Evolutionary conservation across 2,888 invertebrate genomes (phyloP).

Genomic region (Eudasyphora cyanicolor): DNA sequence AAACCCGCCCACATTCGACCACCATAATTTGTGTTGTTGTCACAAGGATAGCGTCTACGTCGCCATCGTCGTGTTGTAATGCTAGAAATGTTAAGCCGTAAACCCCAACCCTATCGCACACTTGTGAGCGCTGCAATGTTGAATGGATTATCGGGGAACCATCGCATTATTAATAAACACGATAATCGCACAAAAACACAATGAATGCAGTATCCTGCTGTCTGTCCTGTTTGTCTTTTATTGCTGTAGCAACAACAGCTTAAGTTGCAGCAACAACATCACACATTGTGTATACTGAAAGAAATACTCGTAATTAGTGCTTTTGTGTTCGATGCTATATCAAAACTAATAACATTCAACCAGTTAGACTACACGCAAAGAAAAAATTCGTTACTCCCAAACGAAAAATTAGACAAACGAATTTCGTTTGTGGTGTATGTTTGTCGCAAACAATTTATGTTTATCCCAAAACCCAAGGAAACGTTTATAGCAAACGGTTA

Average conservation of each 20-base stretch:
- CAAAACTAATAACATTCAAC: no score
- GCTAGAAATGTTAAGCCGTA: not conserved
- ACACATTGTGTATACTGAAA: not conserved
- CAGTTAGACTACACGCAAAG: no score
- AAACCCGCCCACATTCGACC: not conserved
- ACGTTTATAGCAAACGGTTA: no score
- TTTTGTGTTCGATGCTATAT: no score
- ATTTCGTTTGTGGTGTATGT: no score
- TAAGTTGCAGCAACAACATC: not conserved
- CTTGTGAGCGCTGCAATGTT: not conserved
- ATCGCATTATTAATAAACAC: not conserved
- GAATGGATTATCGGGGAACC: not conserved
- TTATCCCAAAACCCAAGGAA: no score
- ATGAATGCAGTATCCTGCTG: not conserved
- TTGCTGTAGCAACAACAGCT: not conserved
- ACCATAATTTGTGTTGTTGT: not conserved
- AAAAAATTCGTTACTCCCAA: no score
- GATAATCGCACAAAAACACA: slow-evolving; percentile 1
- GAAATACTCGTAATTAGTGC: no score
- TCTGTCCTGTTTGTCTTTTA: not conserved
- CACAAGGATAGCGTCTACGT: not conserved
- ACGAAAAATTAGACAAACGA: no score
- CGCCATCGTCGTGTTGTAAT: no score
- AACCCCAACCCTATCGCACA: not conserved
- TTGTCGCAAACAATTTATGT: no score